These are phyloP conservation scores for Hyperoodon ampullatus DNA, from an alignment of 2,113 vertebrate genomes.

Conservation along the genomic window DNA sequence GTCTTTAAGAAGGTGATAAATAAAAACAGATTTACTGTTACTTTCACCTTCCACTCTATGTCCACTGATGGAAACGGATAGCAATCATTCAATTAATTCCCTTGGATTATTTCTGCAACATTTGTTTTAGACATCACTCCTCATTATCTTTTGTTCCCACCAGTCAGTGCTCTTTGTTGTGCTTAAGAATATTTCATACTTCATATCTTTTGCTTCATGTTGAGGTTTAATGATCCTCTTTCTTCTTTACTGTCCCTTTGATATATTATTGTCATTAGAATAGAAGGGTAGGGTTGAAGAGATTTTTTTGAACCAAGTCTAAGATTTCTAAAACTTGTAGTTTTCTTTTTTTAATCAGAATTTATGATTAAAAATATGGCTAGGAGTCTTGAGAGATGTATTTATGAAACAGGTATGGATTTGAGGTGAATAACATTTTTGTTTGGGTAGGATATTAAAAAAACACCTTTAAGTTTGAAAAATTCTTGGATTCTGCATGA, in stretches of 20 bases:
- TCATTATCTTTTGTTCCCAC: background rate
- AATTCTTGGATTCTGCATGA: background rate
- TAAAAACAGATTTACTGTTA: background rate
- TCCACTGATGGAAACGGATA: background rate
- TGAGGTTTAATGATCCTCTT: constrained; percentile 36
- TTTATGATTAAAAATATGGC: background rate
- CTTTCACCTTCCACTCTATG: background rate
- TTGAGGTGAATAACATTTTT: background rate
- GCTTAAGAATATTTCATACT: constrained; percentile 42
- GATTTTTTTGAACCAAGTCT: background rate
- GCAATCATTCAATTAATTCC: background rate
- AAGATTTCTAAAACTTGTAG: background rate
- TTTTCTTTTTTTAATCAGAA: background rate
- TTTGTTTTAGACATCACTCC: background rate
- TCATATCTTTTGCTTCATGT: constrained; percentile 4
- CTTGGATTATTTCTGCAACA: background rate
- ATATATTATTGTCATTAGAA: constrained; percentile 51
- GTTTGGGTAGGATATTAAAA: background rate
- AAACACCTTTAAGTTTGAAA: constrained; percentile 10
- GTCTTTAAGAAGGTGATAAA: background rate
- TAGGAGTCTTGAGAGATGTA: background rate
- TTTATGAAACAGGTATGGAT: background rate
- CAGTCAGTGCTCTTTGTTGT: background rate
- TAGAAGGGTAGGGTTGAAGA: background rate
- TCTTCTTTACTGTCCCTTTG: constrained; percentile 32